phyloP scores from a whole-genome alignment of 2,113 vertebrate species.

The Pseudopipra pipra region DNA sequence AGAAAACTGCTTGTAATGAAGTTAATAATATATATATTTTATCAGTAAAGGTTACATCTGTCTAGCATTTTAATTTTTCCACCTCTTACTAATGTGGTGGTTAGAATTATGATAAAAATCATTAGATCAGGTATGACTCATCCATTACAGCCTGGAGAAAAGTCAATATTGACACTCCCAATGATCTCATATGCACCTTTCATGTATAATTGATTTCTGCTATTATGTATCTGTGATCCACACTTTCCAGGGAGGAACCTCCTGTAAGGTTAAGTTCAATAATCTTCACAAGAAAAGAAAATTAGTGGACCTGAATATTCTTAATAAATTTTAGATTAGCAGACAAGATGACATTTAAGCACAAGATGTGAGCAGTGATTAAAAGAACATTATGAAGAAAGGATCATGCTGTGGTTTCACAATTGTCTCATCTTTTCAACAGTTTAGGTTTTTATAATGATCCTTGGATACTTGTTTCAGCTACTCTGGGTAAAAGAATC shows the following conservation, averaged over 20 bases:
- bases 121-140: constrained; percentile 45
- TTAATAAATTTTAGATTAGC: constrained; percentile 48
- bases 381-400: constrained; percentile 30
- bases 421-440: not conserved
- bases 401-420: not conserved
- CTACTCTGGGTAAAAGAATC: not conserved
- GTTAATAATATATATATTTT: constrained; percentile 26
- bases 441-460: not conserved
- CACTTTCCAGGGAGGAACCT: not conserved
- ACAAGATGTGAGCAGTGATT: constrained; percentile 24
- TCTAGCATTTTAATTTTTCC: constrained; percentile 36
- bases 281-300: not conserved
- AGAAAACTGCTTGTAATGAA: not conserved
- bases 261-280: constrained; percentile 28
- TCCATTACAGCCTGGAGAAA: constrained; percentile 33
- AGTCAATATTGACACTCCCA: constrained; percentile 61
- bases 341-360: constrained; percentile 13
- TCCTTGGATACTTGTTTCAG: not conserved
- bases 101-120: constrained; percentile 37
- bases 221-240: constrained; percentile 16
- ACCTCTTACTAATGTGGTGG: not conserved
- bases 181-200: constrained; percentile 30
- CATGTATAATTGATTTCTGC: constrained; percentile 21
- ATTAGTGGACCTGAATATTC: constrained; percentile 6
- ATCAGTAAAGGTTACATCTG: not conserved